A percentile compares a stretch with the other conserved stretches of the same genome.
Conservation (phyloP, 2,113 vertebrate genomes). For the Paralichthys olivaceus region DNA sequence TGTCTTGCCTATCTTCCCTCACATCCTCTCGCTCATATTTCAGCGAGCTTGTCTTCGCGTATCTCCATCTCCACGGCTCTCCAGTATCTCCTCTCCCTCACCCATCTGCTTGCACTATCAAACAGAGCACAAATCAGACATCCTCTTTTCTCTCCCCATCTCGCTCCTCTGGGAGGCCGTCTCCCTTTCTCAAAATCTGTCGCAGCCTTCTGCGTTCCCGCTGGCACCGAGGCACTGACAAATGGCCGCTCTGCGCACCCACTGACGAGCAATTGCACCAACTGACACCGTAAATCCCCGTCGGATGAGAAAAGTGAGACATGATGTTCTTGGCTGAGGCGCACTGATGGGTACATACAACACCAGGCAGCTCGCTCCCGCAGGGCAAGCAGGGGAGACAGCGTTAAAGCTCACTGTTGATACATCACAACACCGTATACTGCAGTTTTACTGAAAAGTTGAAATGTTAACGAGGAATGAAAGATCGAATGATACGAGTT, state of each 20-base stretch:
- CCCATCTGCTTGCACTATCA: conserved; percentile 60
- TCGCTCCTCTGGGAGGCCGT: not conserved
- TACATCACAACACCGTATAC: conserved; percentile 2
- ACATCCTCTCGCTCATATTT: conserved; percentile 3
- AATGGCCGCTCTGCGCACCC: conserved; percentile 59
- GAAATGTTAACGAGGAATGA: conserved; percentile 2
- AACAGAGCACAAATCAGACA: conserved; percentile 39
- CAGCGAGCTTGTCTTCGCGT: conserved; percentile 35
- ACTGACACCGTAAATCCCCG: conserved; percentile 69
- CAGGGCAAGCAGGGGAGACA: conserved; percentile 16
- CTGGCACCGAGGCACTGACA: conserved; percentile 71
- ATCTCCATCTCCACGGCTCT: conserved; percentile 28
- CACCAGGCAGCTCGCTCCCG: conserved; percentile 10
- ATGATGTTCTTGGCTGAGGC: conserved; percentile 56
- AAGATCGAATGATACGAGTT: conserved; percentile 9
- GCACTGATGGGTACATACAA: conserved; percentile 35
- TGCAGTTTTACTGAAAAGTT: not conserved
- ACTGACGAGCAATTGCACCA: conserved; percentile 66
- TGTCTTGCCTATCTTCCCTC: not conserved
- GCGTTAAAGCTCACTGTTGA: conserved; percentile 34
- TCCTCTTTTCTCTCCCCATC: not conserved
- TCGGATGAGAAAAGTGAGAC: conserved; percentile 55
- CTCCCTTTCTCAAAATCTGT: conserved; percentile 60
- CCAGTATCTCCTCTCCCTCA: conserved; percentile 39
- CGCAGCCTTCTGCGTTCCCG: conserved; percentile 61